Evolutionary conservation across 2,888 invertebrate genomes (phyloP), one percentile per base, ranked within the genome.

Genomic region (Disparrhopalites patrizii): DNA sequence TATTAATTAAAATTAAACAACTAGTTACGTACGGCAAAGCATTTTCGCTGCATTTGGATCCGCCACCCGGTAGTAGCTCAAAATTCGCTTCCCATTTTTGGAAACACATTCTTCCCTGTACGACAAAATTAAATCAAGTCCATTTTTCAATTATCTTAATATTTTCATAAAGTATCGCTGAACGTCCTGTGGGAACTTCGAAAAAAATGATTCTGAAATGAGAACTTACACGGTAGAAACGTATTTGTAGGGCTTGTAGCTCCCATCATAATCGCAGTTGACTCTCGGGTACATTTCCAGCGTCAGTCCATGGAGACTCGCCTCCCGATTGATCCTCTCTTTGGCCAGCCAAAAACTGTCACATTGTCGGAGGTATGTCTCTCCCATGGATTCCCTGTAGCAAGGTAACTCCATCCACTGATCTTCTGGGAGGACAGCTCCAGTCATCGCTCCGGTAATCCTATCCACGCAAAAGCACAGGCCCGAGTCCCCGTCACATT

Each of bases 401-500:
- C 76, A 76, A 1, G 75, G 74, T 5, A 76, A 65, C 33, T 52
- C 36, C 50, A 67, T 70, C 72, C 72, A 74, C 47, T 71, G 61
- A 25, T 66, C 51, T 67, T 76, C 73, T 13, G 72, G 73, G 18
- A 75, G 50, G 18, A 75, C 65, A 5, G 63, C 68, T 2, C 69
- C 74, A 18, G 43, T 33, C 23, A 71, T 51, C 33, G 67, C 62
- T 3, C 75, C 75, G 4, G 73, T 70, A 13, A 52, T 25, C 2
- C 61, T 65, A 40, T 76, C 70, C 7, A 75, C 75, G 54, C 76
- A 76, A 65, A 73, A 76, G 43, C 76, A 76, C 4, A 75, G 51
- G 2, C 73, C 73, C 13, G 70, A 68, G 36, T 73, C 73, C 15
- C 55, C 66, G 57, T 76, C 73, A 57, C 76, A 76, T 61, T 76